Percentiles rank a stretch among this genome's conserved stretches.
Evolutionary conservation across 2,113 vertebrate genomes (phyloP).

Genomic region (Crotalus horridus): DNA sequence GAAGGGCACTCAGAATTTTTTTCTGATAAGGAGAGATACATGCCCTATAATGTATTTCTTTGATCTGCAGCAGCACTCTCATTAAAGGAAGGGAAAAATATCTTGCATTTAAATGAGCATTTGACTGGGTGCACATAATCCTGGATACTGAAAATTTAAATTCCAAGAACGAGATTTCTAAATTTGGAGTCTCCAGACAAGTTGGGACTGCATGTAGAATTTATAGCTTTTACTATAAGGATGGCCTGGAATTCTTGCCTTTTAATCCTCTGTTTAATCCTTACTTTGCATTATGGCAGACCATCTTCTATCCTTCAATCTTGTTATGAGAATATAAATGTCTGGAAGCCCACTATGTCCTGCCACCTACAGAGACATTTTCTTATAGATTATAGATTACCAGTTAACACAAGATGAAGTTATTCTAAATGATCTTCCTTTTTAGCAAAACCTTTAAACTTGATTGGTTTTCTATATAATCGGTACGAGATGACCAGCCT

Average conservation of each 20-base stretch:
- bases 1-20: slow-evolving; percentile 48
- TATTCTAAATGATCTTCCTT: background rate
- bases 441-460: background rate
- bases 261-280: background rate
- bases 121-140: slow-evolving; percentile 33
- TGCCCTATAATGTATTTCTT: slow-evolving; percentile 26
- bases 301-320: background rate
- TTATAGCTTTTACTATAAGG: background rate
- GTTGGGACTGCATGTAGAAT: background rate
- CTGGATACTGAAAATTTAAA: background rate
- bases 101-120: slow-evolving; percentile 31
- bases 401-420: background rate
- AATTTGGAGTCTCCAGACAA: background rate
- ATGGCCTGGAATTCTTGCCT: background rate
- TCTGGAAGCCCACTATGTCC: background rate
- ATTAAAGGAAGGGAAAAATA: slow-evolving; percentile 19
- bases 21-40: slow-evolving; percentile 45
- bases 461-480: background rate
- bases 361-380: background rate
- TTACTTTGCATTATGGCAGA: background rate
- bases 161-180: background rate
- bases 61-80: background rate
- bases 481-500: background rate
- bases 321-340: background rate
- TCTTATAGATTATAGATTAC: background rate